Conservation (phyloP, 2,113 vertebrate species). For the Clarias batrachus region DNA sequence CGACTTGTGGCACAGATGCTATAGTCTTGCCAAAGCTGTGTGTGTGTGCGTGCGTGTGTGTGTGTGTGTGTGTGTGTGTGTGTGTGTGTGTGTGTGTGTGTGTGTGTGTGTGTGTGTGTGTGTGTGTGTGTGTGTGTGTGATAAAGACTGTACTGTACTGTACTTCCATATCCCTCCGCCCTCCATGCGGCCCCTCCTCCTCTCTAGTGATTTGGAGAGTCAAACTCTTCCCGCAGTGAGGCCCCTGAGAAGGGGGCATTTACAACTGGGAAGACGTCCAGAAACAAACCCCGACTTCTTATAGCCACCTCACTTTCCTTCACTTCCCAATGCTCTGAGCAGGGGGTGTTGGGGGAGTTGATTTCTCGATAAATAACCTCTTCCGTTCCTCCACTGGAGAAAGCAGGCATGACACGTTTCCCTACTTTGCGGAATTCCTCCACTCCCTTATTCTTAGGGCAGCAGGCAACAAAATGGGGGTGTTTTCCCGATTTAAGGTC, state of each 20-base stretch:
- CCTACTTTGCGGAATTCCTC: neutral
- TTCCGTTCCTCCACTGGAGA: conserved; percentile 24
- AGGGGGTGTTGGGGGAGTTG: conserved; percentile 56
- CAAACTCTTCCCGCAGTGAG: conserved; percentile 67
- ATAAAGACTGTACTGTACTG: conserved; percentile 73
- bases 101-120: conserved; percentile 61
- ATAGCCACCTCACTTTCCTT: conserved; percentile 64
- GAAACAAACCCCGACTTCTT: conserved; percentile 72
- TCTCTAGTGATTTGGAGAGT: conserved; percentile 49
- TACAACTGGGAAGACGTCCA: conserved; percentile 70
- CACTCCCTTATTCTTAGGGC: neutral
- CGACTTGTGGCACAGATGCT: conserved; percentile 42
- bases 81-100: conserved; percentile 66
- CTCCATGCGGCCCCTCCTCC: conserved; percentile 57
- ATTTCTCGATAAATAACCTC: conserved; percentile 55
- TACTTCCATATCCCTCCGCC: conserved; percentile 61
- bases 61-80: no score
- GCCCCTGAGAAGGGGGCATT: conserved; percentile 73
- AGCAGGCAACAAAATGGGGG: neutral
- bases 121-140: conserved; percentile 64
- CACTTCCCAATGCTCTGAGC: conserved; percentile 37
- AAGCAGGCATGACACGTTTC: conserved; percentile 12
- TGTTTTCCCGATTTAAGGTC: neutral
- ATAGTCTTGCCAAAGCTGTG: conserved; percentile 60
- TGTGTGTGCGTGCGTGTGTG: conserved; percentile 62